phyloP scores from a whole-genome alignment of 2,888 invertebrate species.

The Anodontia alba region DNA sequence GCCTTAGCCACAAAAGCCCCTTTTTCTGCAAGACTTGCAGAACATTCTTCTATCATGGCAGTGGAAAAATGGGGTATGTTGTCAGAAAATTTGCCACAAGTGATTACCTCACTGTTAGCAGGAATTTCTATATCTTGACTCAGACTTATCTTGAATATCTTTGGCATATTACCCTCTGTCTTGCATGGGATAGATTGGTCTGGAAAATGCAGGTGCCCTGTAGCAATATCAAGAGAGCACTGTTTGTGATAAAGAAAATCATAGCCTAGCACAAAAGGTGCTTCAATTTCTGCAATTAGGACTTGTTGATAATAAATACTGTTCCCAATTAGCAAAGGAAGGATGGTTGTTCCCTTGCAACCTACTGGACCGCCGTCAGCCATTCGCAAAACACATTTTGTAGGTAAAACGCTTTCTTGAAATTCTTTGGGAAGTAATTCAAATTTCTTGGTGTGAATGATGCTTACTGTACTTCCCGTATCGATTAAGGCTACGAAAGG shows the following conservation, averaged over 20 bases:
- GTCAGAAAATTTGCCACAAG: background rate
- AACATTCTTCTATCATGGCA: background rate
- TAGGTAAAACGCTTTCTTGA: background rate
- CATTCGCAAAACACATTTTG: background rate
- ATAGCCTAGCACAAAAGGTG: background rate
- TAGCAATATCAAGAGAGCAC: background rate
- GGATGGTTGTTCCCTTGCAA: background rate
- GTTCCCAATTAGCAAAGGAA: background rate
- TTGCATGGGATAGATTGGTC: background rate
- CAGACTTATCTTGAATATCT: background rate
- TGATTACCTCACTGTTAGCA: background rate
- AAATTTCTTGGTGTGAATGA: background rate
- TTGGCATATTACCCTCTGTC: background rate
- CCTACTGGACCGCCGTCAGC: slow-evolving; percentile 5
- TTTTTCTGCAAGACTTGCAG: background rate
- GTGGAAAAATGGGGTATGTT: background rate
- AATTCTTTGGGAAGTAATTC: background rate
- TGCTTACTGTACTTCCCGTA: background rate
- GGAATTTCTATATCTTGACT: background rate
- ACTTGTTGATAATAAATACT: background rate
- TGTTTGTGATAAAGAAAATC: background rate
- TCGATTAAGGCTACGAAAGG: background rate
- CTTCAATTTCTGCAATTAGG: background rate
- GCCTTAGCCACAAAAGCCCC: background rate
- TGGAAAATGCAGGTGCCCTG: background rate